Evolutionary conservation across 2,888 invertebrate species (phyloP), one percentile per base, ranked within the genome.

Genomic region (Trilocha varians): DNA sequence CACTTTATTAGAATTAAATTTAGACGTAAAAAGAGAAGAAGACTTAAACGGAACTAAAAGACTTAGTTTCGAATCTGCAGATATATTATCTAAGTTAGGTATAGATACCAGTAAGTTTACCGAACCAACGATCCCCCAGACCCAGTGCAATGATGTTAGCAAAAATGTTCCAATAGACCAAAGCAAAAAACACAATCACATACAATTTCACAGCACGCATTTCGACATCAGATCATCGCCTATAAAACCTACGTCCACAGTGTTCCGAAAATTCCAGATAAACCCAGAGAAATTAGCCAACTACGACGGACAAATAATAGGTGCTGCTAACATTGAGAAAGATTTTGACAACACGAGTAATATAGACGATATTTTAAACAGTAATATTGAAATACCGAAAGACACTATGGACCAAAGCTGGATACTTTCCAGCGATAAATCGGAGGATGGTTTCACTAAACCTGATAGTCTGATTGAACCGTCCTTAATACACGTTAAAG

Each of bases 221-320:
- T 85, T 85, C 39, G 83, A 85, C 50, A 82, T 84, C 37, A 54
- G 83, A 43, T 85, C 84, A 2, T 84, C 84, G 2, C 84, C 84
- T 2, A 83, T 85, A 40, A 84, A 85, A 57, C 63, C 79, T 6
- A 72, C 79, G 1, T 72, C 83, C 1, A 69, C 78, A 11, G 62
- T 74, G n/a, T 83, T 83, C 41, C 66, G 67, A 25, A 83, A 79
- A 51, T 80, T 85, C 46, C 83, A 82, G 62, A 79, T 85, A 15
- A 67, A 76, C 46, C 74, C 80, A 1, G 74, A 77, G 40, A 72
- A 78, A 48, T 59, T 82, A 47, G 65, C 72, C 2, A 76, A 73
- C 53, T 76, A 70, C 48, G 72, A 80, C 45, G 70, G 68, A 34
- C 74, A 74, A 62, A 64, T 72, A 6, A 70, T 83, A 43, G 56